Evolutionary conservation across 2,113 vertebrate species (phyloP).

Genomic region (Anguilla rostrata): DNA sequence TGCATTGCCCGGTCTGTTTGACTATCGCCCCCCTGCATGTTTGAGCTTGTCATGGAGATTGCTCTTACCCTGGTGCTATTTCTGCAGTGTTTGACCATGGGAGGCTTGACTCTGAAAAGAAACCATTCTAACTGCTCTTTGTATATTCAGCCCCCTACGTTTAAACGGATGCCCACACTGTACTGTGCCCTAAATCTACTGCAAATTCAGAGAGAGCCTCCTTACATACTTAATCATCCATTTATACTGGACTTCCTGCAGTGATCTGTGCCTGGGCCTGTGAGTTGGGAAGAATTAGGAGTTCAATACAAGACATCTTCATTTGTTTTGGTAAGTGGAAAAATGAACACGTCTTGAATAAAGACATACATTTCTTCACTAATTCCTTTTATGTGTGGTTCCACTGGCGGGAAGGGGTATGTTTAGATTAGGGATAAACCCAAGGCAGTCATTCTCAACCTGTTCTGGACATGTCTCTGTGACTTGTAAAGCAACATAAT

Average conservation of each 20-base stretch:
- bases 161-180: background rate
- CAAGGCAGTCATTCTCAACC: background rate
- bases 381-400: background rate
- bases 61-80: conserved; percentile 21
- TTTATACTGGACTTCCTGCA: background rate
- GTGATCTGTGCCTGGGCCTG: background rate
- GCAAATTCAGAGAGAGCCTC: background rate
- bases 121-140: background rate
- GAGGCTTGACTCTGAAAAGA: background rate
- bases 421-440: background rate
- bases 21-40: background rate
- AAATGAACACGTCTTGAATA: background rate
- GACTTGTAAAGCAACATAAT: background rate
- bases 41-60: conserved; percentile 21
- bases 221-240: background rate
- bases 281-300: background rate
- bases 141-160: background rate
- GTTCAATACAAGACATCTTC: background rate
- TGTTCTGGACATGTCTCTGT: background rate
- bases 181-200: background rate
- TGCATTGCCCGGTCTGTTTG: background rate
- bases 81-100: background rate
- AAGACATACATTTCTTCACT: background rate
- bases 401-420: background rate
- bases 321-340: background rate